Base-by-base conservation (phyloP, 2,888 invertebrate species). In the Diarsia dahlii region DNA sequence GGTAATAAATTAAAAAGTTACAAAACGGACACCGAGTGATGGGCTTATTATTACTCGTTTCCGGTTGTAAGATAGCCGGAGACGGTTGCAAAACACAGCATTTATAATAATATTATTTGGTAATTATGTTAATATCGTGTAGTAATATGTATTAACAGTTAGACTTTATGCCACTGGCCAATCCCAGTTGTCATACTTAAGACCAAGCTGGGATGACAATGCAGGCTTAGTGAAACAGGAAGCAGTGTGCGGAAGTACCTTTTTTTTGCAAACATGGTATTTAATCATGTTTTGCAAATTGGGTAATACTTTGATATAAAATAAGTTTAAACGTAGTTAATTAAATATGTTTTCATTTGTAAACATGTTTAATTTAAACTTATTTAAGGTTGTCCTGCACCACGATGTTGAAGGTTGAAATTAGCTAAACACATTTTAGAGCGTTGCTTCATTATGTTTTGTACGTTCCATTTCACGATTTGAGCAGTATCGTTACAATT, bases 1-100 rank as follows among this genome's bases (percentile, higher is more conserved):
- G 82, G 71, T 86, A 67, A 66, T 88, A 82, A 77, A 87, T 87
- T 86, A 86, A 86, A 84, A 88, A 80, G 78, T 88, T 81, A 84
- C 80, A 76, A 84, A 84, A 80, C 77, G 65, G 62, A 79, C 63
- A 70, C 66, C 79, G 50, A 63, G 52, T 78, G 76, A 80, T 85
- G 68, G 39, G 74, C 65, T 85, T 85, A 76, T 81, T 83, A 87
- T 81, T 79, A 79, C 67, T 76, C 67, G 15, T 76, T 85, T 85
- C 84, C 84, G 84, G 79, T 81, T 75, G 48, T 68, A 64, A 74
- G 45, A 78, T 71, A 39, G 20, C 52, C 45, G 50, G 13, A 45
- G 56, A 76, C 48, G 52, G 20, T 80, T 64, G 75, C 28, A 81
- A 80, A 64, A 50, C 74, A 54, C 39, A 52, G 60, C 69, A 66